Percentiles rank a stretch among this genome's conserved stretches.
These are phyloP conservation scores for Lumbricus terrestris DNA, from an alignment of 2,888 invertebrate genomes.

Conservation along the genomic window DNA sequence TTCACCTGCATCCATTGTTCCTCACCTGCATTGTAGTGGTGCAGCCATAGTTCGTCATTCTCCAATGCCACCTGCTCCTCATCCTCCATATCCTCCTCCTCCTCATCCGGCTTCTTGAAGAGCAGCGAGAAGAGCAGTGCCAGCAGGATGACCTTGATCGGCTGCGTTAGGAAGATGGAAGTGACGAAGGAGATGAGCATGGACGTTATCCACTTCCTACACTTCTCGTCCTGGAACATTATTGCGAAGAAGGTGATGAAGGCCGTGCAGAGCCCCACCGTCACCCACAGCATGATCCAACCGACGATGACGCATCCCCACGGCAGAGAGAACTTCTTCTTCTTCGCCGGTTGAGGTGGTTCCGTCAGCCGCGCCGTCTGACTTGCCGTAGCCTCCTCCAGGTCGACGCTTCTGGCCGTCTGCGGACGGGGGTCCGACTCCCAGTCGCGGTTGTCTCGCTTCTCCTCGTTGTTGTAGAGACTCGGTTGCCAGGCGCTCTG, in stretches of 20 bases:
- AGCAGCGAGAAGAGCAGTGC: conserved; percentile 56
- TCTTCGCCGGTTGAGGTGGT: conserved; percentile 39
- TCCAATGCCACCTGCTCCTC: conserved; percentile 45
- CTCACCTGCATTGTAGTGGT: conserved; percentile 37
- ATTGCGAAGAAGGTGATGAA: conserved; percentile 62
- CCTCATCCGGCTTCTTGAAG: conserved; percentile 48
- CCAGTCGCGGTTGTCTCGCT: conserved; percentile 6
- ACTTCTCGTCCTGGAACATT: conserved; percentile 60
- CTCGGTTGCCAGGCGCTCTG: neutral
- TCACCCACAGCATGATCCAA: conserved; percentile 59
- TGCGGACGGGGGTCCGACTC: neutral
- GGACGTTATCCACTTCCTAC: conserved; percentile 62
- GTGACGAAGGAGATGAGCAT: conserved; percentile 61
- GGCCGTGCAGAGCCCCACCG: conserved; percentile 55
- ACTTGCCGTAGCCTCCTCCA: neutral
- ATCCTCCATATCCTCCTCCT: conserved; percentile 55
- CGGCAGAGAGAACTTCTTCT: conserved; percentile 51
- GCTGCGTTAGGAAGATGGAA: conserved; percentile 62
- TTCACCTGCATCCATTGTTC: conserved; percentile 15
- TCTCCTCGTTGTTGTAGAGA: neutral
- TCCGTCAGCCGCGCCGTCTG: neutral
- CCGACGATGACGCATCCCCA: conserved; percentile 58
- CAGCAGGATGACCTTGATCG: conserved; percentile 60
- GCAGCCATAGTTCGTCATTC: conserved; percentile 55
- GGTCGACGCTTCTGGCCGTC: neutral